phyloP scores from a whole-genome alignment of 2,797 vertebrate genomes.

The Poecilia wingei region DNA sequence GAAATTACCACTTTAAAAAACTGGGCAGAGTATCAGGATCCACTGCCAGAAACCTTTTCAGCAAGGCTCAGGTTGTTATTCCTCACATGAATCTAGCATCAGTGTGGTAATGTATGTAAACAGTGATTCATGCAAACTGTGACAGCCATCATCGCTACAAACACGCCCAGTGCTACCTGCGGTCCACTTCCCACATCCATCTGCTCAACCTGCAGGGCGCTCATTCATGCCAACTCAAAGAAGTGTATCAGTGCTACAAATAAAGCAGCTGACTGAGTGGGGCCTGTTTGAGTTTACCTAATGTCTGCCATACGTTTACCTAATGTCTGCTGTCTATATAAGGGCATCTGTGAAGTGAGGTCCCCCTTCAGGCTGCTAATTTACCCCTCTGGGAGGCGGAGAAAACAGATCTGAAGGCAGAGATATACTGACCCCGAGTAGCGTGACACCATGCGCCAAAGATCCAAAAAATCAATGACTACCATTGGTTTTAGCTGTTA shows the following conservation, averaged over 20 bases:
- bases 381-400: slow-evolving; percentile 47
- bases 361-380: slow-evolving; percentile 46
- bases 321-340: slow-evolving; percentile 85
- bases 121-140: slow-evolving; percentile 45
- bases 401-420: slow-evolving; percentile 15
- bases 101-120: slow-evolving; percentile 49
- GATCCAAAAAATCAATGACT: no score
- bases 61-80: slow-evolving; percentile 43
- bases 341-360: slow-evolving; percentile 59
- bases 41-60: slow-evolving; percentile 42
- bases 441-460: no score
- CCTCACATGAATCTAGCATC: slow-evolving; percentile 34
- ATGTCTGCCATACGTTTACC: slow-evolving; percentile 84
- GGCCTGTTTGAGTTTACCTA: slow-evolving; percentile 80
- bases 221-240: slow-evolving; percentile 63
- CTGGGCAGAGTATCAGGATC: slow-evolving; percentile 25
- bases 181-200: slow-evolving; percentile 50
- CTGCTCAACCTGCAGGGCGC: slow-evolving; percentile 38
- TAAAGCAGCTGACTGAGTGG: slow-evolving; percentile 72
- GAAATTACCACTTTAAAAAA: slow-evolving; percentile 33
- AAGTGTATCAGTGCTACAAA: slow-evolving; percentile 74
- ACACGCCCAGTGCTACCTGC: slow-evolving; percentile 49
- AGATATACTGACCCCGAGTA: slow-evolving; percentile 29
- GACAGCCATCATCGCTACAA: slow-evolving; percentile 22
- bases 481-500: no score